These are phyloP conservation scores for Columba janthina DNA, from an alignment of 2,113 vertebrate genomes.

Conservation along the genomic window DNA sequence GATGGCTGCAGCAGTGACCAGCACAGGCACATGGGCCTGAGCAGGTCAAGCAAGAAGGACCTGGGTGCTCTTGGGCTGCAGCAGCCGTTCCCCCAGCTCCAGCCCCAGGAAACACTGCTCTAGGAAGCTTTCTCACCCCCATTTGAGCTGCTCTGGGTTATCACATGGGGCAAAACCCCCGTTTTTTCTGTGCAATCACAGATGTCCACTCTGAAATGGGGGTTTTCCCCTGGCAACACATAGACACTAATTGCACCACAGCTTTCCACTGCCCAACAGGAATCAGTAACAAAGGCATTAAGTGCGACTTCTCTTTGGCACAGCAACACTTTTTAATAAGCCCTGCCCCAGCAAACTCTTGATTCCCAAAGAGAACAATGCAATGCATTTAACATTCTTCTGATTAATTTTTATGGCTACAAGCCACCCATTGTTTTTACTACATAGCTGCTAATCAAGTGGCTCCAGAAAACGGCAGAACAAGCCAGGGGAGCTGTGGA, in stretches of 20 bases:
- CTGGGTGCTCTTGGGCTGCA: background rate
- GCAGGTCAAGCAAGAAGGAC: background rate
- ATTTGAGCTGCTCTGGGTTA: background rate
- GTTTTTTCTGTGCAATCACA: background rate
- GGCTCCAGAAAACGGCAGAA: background rate
- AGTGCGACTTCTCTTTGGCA: background rate
- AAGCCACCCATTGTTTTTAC: conserved; percentile 41
- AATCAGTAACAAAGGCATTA: background rate
- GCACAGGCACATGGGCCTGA: background rate
- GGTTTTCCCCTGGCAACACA: background rate
- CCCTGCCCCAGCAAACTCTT: background rate
- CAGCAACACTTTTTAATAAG: background rate
- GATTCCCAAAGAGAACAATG: background rate
- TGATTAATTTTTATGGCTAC: conserved; percentile 39
- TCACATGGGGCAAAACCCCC: background rate
- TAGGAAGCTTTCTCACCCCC: background rate
- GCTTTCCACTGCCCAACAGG: background rate
- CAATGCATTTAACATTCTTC: conserved; percentile 28
- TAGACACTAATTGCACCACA: rapidly evolving
- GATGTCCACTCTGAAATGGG: background rate
- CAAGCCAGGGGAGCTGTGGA: background rate
- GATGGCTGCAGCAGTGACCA: background rate
- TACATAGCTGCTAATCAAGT: background rate
- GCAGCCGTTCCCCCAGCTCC: rapidly evolving
- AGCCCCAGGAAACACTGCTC: background rate